phyloP scores from a whole-genome alignment of 2,797 vertebrate species.

The Eulemur mongoz region DNA sequence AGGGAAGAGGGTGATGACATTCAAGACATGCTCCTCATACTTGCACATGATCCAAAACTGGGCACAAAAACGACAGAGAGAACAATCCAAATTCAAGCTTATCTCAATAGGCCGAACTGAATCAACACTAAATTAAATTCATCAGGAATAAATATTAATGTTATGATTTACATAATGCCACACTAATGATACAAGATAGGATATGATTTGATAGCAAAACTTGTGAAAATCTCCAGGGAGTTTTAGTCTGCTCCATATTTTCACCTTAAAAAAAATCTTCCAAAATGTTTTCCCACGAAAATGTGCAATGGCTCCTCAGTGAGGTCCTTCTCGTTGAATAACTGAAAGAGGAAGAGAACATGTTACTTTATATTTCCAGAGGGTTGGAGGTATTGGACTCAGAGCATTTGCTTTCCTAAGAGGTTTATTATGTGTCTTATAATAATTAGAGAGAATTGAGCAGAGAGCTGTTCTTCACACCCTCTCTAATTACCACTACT shows the following conservation, averaged over 20 bases:
- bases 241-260: not conserved
- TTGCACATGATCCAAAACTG: not conserved
- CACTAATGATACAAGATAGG: not conserved
- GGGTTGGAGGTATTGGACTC: not conserved
- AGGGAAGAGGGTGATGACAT: not conserved
- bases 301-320: not conserved
- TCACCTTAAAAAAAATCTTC: not conserved
- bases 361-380: constrained; percentile 11
- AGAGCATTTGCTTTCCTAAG: constrained; percentile 65
- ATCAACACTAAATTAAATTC: not conserved
- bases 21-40: not conserved
- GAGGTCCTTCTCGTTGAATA: not conserved
- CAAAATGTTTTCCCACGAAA: not conserved
- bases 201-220: not conserved
- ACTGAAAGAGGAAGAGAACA: not conserved
- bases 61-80: not conserved
- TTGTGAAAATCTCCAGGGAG: not conserved
- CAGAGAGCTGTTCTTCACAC: constrained; percentile 55
- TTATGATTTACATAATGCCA: not conserved
- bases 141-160: not conserved
- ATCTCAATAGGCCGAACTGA: not conserved
- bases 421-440: constrained; percentile 37
- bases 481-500: constrained; percentile 70
- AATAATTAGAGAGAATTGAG: constrained; percentile 69
- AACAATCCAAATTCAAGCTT: not conserved